Evolutionary conservation across 2,888 invertebrate genomes (phyloP).

Genomic region (Smittia aterrima): DNA sequence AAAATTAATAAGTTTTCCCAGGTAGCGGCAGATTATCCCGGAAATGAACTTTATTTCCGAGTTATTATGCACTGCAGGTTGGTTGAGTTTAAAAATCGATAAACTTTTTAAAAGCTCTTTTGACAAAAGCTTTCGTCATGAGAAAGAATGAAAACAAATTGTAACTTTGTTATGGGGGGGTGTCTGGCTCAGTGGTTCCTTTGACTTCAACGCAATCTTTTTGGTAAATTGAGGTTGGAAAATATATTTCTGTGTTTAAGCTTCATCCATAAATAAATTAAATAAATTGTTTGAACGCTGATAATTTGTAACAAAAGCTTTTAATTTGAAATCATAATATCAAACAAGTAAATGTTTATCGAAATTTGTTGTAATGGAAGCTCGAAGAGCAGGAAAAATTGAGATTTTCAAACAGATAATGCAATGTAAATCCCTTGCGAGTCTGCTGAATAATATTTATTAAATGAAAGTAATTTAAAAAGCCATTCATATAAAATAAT

Average conservation of each 20-base stretch:
- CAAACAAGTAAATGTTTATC: no score
- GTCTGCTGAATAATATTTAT: background rate
- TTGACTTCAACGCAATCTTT: no score
- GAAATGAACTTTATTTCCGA: conserved; percentile 37
- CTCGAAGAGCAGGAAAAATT: background rate
- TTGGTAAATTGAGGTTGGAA: no score
- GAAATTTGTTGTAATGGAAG: no score
- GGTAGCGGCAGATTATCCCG: conserved; percentile 9
- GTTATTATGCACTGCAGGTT: background rate
- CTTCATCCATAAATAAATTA: no score
- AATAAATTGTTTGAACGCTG: no score
- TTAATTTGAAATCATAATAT: no score
- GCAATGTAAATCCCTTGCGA: background rate
- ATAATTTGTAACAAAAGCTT: no score
- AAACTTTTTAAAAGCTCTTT: background rate
- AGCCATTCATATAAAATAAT: background rate
- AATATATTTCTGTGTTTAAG: no score
- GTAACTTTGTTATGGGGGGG: no score
- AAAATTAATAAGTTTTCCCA: conserved; percentile 21
- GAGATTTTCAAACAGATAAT: background rate
- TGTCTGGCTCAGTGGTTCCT: no score
- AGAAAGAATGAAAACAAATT: no score
- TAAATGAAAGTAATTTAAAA: conserved; percentile 1
- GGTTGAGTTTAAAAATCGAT: background rate
- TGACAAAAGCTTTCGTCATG: background rate